phyloP scores from a whole-genome alignment of 2,888 invertebrate species.

The Drosophila crucigera region DNA sequence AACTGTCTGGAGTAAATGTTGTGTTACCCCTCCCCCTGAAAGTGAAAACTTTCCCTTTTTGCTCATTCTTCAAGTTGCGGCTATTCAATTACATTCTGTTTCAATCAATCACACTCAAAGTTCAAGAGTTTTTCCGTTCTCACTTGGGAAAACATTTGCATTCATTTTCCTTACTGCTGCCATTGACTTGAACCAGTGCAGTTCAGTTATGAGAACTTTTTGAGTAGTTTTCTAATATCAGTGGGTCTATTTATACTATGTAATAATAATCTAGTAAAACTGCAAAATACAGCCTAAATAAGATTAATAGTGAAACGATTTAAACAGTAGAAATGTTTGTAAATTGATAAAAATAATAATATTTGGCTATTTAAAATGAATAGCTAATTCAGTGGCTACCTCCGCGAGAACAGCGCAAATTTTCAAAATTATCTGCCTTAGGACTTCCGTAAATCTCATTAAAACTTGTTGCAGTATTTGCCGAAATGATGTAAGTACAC shows the following conservation, averaged over 20 bases:
- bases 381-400: neutral
- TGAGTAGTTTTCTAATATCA: conserved; percentile 13
- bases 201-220: conserved; percentile 32
- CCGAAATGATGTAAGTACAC: neutral
- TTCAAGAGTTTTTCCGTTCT: conserved; percentile 47
- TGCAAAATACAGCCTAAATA: neutral
- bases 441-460: conserved; percentile 8
- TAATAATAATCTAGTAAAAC: neutral
- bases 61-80: conserved; percentile 38
- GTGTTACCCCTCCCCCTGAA: conserved; percentile 17
- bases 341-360: neutral
- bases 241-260: neutral
- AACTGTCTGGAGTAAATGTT: conserved; percentile 52
- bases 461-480: conserved; percentile 23
- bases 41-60: conserved; percentile 69
- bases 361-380: neutral
- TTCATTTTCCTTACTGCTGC: conserved; percentile 19
- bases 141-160: conserved; percentile 47
- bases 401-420: neutral
- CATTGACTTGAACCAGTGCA: neutral
- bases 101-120: conserved; percentile 76
- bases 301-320: neutral
- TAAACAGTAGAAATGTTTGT: neutral
- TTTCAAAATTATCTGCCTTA: neutral
- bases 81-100: conserved; percentile 66